Percentiles rank a stretch among this genome's conserved stretches.
Conservation (phyloP, 2,888 invertebrate species). For the Noctua janthe region DNA sequence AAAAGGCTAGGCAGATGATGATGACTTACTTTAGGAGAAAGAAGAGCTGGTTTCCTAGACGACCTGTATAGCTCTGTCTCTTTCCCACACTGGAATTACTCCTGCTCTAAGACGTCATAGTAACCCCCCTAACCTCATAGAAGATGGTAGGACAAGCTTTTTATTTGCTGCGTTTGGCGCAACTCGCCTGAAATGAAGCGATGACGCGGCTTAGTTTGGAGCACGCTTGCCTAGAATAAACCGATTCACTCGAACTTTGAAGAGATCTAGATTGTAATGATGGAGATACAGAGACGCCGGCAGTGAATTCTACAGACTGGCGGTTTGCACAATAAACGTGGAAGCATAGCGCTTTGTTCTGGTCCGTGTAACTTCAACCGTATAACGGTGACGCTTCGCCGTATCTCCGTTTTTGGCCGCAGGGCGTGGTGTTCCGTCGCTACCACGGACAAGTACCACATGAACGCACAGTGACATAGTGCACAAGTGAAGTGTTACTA, state of each 20-base stretch:
- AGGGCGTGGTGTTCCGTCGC: no score
- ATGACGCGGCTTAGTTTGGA: background rate
- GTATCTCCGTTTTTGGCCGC: no score
- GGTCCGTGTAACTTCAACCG: background rate
- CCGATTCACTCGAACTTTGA: background rate
- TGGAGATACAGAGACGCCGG: background rate
- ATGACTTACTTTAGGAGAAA: no score
- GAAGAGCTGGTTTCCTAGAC: no score
- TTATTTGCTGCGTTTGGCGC: background rate
- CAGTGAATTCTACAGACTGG: no score
- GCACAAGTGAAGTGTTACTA: no score
- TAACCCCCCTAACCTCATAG: background rate
- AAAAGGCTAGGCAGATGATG: no score
- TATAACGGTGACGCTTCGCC: background rate
- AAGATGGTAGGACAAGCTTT: background rate
- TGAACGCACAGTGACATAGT: no score
- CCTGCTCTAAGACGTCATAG: no score
- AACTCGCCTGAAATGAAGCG: background rate
- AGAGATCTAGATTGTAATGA: background rate
- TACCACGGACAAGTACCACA: no score
- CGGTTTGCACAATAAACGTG: background rate
- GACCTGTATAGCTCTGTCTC: no score
- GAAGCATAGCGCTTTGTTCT: background rate
- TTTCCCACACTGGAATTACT: no score
- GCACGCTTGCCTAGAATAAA: background rate